Evolutionary conservation across 2,797 vertebrate species (phyloP), one percentile per base, ranked within the genome.

Genomic region (Vespertilio murinus): DNA sequence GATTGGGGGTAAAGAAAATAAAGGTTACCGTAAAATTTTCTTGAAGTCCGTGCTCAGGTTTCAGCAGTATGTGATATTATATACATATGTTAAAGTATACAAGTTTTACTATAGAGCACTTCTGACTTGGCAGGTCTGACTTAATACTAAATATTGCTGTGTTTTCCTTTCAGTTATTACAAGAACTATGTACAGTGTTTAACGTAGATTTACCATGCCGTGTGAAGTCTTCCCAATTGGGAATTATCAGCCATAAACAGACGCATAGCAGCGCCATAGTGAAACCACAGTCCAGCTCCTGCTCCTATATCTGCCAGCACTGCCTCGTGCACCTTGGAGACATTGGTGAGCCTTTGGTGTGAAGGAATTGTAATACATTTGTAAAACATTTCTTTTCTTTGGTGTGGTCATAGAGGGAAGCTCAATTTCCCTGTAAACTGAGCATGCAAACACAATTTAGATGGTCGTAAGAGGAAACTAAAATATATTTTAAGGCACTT

Each of bases 271-370:
- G 99, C 97, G 98, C 98, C 98, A 99, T 99, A 75, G 99, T 99
- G 97, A 99, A 99, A 79, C 99, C 99, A 2, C 99, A 99, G 91
- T 99, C 99, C 96, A 99, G 99, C 97, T 99, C 99, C 97, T 99
- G 99, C 98, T 99, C 99, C 61, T 99, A 99, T 98, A 99, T 99
- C 98, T 99, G 99, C 99, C 99, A 99, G 99, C 99, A 99, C 98
- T 99, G 99, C 99, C 99, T 99, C 96, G 99, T 99, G 95, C 99
- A 99, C 97, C 99, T 99, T 23, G 99, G 99, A 98, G 99, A 99
- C 98, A 99, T 99, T 7, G 99, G 99, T 99, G 97, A 99, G 98
- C 95, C 71, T 81, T 47, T 82, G 56, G 25, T 95, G 40, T 78
- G 89, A 85, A 59, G 74, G 35, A 54, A 73, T 80, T 77, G 23